These are phyloP conservation scores for Brachirus orientalis DNA, from an alignment of 2,113 vertebrate genomes.

Conservation along the genomic window DNA sequence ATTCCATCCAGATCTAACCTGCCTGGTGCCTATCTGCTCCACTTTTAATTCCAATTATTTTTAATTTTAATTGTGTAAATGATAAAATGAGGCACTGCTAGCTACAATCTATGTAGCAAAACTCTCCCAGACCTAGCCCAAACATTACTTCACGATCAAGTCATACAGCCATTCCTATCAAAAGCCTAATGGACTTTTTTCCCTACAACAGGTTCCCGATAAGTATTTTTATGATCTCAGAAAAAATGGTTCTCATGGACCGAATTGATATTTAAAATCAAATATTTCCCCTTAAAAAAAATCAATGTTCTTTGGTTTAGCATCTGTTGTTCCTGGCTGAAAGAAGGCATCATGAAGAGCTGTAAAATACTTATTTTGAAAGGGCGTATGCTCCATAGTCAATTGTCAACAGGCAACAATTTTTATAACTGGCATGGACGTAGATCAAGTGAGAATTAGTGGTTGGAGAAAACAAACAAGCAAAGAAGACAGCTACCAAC, in stretches of 20 bases:
- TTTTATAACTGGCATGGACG: no score
- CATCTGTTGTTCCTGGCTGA: no score
- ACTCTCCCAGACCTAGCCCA: conserved; percentile 13
- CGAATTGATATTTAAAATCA: conserved; percentile 16
- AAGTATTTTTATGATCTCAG: not conserved
- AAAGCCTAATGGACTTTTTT: rapidly evolving
- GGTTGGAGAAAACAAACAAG: no score
- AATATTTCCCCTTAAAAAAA: no score
- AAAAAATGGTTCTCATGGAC: not conserved
- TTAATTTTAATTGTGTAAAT: no score
- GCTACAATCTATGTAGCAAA: conserved; percentile 11
- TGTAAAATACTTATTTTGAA: no score
- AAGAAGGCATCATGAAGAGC: no score
- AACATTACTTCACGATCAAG: conserved; percentile 6
- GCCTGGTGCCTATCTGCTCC: conserved; percentile 6
- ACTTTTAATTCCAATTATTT: no score
- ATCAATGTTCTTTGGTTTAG: conserved; percentile 3
- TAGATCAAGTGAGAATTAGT: no score
- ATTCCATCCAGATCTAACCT: conserved; percentile 7
- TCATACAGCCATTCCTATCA: not conserved
- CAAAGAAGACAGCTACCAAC: no score
- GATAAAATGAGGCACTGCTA: conserved; percentile 10
- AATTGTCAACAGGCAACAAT: no score
- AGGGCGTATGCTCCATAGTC: no score
- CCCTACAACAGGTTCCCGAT: not conserved